Base-by-base conservation (phyloP, 1,140 invertebrate species). In the Drosophila kikkawai region DNA sequence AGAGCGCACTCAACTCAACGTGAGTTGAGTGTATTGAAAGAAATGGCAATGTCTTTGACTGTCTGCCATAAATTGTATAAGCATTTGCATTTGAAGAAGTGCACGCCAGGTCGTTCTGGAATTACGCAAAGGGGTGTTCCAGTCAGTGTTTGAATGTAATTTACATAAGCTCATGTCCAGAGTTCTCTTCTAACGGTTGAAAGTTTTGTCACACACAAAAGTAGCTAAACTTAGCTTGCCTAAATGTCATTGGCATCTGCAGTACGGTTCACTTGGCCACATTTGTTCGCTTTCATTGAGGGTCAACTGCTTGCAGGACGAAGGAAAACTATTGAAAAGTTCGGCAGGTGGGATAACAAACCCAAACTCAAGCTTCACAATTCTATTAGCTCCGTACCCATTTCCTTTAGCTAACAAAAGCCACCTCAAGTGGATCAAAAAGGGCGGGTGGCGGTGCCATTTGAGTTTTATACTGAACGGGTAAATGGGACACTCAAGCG, bases 161-260 rank as follows among this genome's bases (percentile, higher is more conserved):
- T 70, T 70, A 68, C 67, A 74, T 75, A 75, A 75, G 55, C 68
- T 51, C 69, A 75, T 48, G 55, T 63, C 41, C 47, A 47, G 57
- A 42, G 42, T 41, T 41, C 39, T 11, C 2, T 1, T 11, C 45
- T 17, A 29, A 42, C 19, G 56, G 29, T 64, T 22, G 39, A 75
- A 56, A 75, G 69, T 75, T 75, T 75, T 74, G 71, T 75, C 71
- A 56, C 58, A 56, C 69, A 75, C 69, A 74, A 74, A 74, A 74
- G 53, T 67, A 59, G 75, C 61, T 76, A 76, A 67, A 76, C 74
- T 76, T 67, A 55, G 59, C 59, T 37, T 53, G 26, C 53, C 39
- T 76, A 42, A 75, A 64, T 74, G 71, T 75, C 57, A 61, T 56
- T 74, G 69, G 69, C 71, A 76, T 67, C 55, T 39, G 26, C 61